Conservation (phyloP, 2,888 invertebrate genomes). For the Chrysomela aeneicollis region DNA sequence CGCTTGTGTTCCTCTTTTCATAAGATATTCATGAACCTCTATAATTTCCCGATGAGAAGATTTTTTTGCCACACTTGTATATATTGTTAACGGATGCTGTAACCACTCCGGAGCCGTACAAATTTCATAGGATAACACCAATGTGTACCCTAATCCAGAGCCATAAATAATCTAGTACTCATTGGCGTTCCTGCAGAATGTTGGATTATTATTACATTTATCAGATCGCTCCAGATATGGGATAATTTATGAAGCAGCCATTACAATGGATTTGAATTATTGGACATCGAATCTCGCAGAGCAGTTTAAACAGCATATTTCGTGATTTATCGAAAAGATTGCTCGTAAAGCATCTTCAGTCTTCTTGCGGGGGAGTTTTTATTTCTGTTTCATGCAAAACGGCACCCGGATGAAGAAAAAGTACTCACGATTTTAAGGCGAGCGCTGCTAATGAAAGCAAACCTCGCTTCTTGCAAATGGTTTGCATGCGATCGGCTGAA, state of each 20-base stretch:
- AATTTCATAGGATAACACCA: conserved; percentile 30
- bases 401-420: conserved; percentile 1
- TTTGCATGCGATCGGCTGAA: background rate
- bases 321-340: conserved; percentile 27
- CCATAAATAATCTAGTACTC: conserved; percentile 22
- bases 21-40: no score
- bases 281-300: conserved; percentile 25
- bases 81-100: no score
- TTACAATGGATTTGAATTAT: conserved; percentile 29
- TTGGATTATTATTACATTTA: conserved; percentile 33
- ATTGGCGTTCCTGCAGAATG: conserved; percentile 1
- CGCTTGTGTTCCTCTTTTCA: no score
- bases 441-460: background rate
- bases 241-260: conserved; percentile 27
- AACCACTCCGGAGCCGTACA: conserved; percentile 27
- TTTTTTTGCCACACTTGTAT: no score
- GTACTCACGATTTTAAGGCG: background rate
- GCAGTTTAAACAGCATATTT: conserved; percentile 31
- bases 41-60: no score
- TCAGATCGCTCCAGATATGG: conserved; percentile 24
- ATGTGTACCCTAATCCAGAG: conserved; percentile 21
- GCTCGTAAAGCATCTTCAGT: conserved; percentile 29
- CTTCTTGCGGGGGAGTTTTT: conserved; percentile 19
- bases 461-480: background rate
- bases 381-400: conserved; percentile 29